Base-by-base conservation (phyloP, 2,113 vertebrate genomes). In the Crotalus horridus region DNA sequence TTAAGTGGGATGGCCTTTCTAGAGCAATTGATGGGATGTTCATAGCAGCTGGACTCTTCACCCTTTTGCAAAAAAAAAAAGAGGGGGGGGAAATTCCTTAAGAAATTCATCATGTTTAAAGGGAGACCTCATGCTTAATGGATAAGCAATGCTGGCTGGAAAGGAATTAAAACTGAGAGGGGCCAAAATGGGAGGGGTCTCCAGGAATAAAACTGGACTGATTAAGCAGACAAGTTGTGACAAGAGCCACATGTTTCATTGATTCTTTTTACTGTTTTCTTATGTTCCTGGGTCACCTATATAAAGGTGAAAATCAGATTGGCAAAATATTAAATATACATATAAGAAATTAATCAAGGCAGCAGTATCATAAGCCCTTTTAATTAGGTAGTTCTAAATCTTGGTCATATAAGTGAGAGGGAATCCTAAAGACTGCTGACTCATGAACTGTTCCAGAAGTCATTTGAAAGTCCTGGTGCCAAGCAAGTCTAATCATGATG, bases 381-480 rank as follows among this genome's bases (percentile, higher is more conserved):
- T 74, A 93, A 91, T 88, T 90, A 88, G 9, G 39, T 61, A 54
- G 56, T 23, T 15, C 81, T 89, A 43, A 58, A 58, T 56, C 51
- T 24, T 89, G 54, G 33, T n/a, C 81, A 61, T 48, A 15, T 86
- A 89, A n/a, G 74, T 88, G 20, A 0, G 51, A 59, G 15, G 69
- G 48, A 89, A 3, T 9, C 0, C 20, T 3, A 24, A 23, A 0
- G 0, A 53, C 8, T 24, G 0, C 20, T 6, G 55, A 90, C 51
- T 81, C 90, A 86, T 48, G 0, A 69, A 15, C 24, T 43, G 3
- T 12, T 90, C 74, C 64, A 10, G 89, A 26, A 56, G 26, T 89
- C 26, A 1, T 1, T 61, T 81, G 8, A 0, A 6, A 54, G 1
- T 3, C 20, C 56, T 33, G 26, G 7, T 33, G 12, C 23, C 48